Percentiles rank a stretch among this genome's conserved stretches.
Conservation (phyloP, 2,113 vertebrate genomes). For the Capreolus pygargus region DNA sequence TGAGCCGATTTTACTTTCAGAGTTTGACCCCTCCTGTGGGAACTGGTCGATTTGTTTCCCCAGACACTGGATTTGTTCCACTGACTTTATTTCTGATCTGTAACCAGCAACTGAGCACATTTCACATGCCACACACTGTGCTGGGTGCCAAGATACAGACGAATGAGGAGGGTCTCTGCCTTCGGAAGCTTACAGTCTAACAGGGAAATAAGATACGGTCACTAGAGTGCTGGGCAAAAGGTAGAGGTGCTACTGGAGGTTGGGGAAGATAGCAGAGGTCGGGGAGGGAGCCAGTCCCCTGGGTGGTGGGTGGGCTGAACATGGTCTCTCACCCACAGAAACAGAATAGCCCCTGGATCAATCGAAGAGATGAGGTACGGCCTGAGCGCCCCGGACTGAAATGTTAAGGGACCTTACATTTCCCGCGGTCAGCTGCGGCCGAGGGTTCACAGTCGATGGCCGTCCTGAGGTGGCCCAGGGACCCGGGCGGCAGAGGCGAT, state of each 20-base stretch:
- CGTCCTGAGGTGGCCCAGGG: neutral
- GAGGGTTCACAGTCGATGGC: neutral
- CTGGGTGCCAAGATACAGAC: neutral
- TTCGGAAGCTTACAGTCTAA: neutral
- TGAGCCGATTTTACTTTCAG: neutral
- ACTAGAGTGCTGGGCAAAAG: neutral
- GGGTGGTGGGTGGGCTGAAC: neutral
- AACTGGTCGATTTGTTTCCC: neutral
- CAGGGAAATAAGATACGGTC: neutral
- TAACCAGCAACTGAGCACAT: slow-evolving; percentile 26
- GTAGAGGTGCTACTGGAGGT: neutral
- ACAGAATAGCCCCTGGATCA: neutral
- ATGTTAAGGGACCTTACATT: neutral
- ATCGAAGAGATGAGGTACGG: neutral
- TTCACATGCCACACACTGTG: neutral
- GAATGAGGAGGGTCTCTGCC: neutral
- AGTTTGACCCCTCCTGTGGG: neutral
- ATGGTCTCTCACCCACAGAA: neutral
- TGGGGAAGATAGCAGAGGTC: neutral
- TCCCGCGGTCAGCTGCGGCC: neutral
- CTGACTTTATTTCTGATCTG: neutral
- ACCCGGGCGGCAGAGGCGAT: neutral
- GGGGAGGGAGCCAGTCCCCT: neutral
- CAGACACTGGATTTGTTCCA: neutral
- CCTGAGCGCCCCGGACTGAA: neutral